Conservation (phyloP, 2,113 vertebrate species). For the Rana temporaria region DNA sequence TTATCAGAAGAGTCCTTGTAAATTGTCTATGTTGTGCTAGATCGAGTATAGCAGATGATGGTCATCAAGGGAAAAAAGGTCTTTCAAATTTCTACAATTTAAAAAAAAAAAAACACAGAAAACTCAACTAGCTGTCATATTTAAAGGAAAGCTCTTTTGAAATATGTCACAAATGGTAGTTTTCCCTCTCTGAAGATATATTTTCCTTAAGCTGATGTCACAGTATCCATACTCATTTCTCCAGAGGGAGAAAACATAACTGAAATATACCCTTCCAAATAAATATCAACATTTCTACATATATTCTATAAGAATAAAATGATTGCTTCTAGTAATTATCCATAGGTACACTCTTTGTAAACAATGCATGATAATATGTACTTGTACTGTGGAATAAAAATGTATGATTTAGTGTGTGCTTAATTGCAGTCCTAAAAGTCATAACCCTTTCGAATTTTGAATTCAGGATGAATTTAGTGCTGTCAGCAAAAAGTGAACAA, state of each 20-base stretch:
- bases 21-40: background rate
- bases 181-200: conserved; percentile 32
- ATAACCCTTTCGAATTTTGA: too few species aligned
- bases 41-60: background rate
- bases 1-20: background rate
- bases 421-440: too few species aligned
- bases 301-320: background rate
- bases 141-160: conserved; percentile 9
- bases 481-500: too few species aligned
- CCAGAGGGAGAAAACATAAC: conserved; percentile 30
- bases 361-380: too few species aligned
- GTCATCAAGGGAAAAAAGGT: conserved; percentile 21
- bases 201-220: conserved; percentile 52
- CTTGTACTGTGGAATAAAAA: too few species aligned
- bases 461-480: too few species aligned
- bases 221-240: conserved; percentile 36
- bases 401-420: too few species aligned
- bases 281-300: conserved; percentile 21
- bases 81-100: conserved; percentile 11
- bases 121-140: conserved; percentile 37
- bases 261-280: conserved; percentile 9
- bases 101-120: background rate
- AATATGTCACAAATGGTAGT: conserved; percentile 43
- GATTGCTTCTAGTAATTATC: too few species aligned
- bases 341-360: too few species aligned